phyloP scores from a whole-genome alignment of 2,113 vertebrate genomes.

The cat (Felis catus) region F.catus_Fca126_mat1.0 CM031411.1:97989501-97990000 shows the following conservation, averaged over 20 bases:
- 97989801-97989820: neutral
- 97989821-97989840: neutral
- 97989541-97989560: neutral
- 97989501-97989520: neutral
- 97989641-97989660: neutral
- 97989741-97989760: neutral
- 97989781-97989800: neutral
- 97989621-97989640: neutral
- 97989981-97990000: neutral
- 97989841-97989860: neutral
- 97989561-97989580: neutral
- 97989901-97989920: neutral
- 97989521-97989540: neutral
- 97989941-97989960: neutral
- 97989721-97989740: neutral
- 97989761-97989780: neutral
- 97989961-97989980: neutral
- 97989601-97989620: neutral
- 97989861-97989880: neutral
- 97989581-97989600: neutral
- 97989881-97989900: neutral
- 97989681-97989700: neutral
- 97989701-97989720: neutral
- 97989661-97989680: neutral
- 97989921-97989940: neutral